phyloP scores from a whole-genome alignment of 2,113 vertebrate genomes.

The Phylloscopus trochiloides region DNA sequence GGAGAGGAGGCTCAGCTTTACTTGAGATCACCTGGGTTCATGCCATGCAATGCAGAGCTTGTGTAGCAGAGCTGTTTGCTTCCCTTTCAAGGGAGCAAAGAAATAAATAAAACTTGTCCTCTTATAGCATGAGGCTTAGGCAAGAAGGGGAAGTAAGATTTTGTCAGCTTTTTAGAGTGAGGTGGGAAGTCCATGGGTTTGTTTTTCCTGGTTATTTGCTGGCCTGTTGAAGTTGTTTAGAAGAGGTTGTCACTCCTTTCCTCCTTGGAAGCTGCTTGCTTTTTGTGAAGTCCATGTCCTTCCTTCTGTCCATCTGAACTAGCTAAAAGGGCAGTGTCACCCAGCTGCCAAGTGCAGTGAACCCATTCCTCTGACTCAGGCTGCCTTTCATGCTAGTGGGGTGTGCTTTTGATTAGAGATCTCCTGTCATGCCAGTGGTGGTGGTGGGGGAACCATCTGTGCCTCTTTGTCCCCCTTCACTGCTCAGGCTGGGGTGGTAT shows the following conservation, averaged over 20 bases:
- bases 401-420: background rate
- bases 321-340: background rate
- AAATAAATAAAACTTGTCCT: background rate
- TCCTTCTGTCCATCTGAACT: background rate
- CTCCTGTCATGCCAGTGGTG: background rate
- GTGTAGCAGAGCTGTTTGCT: background rate
- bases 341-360: fast-evolving
- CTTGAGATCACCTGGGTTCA: background rate
- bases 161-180: background rate
- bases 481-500: background rate
- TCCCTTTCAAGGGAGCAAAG: background rate
- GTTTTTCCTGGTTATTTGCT: background rate
- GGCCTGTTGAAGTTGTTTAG: background rate
- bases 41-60: fast-evolving
- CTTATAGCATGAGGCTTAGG: background rate
- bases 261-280: background rate
- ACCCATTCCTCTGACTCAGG: fast-evolving
- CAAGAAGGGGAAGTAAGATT: background rate
- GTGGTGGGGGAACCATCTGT: background rate
- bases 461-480: background rate
- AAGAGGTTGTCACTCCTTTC: background rate
- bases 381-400: background rate
- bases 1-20: background rate
- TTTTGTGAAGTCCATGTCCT: fast-evolving
- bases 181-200: background rate